Evolutionary conservation across 1,140 invertebrate species (phyloP), one percentile per base, ranked within the genome.

Genomic region (Cecropterus lyciades): DNA sequence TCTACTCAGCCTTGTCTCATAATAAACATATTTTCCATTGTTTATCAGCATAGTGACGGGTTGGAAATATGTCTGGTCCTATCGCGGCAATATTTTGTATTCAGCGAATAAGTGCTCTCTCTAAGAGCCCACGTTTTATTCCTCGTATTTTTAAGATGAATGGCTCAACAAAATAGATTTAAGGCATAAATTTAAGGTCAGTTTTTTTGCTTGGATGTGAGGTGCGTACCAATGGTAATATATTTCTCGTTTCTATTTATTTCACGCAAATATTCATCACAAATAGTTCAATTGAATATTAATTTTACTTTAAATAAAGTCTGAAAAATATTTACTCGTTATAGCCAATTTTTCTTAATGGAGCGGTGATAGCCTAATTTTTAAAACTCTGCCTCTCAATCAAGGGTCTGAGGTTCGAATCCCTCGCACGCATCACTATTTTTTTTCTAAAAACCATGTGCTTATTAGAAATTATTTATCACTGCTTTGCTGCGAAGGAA

Each of bases 81-180:
- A 60, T 60, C 56, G 17, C 43, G 24, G 45, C 57, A 49, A 60
- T 60, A 60, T 60, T 60, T 60, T 27, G 57, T 48, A 60, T 60
- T 60, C 45, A 49, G 45, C 45, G 14, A 60, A 60, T 49, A 60
- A 60, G 57, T 49, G 45, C 57, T 48, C 45, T 14, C 40, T 37
- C 45, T 60, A 49, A 48, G 45, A 48, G 45, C 45, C 43, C 45
- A 14, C 11, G 7, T 60, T 48, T 48, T 60, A 60, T 60, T 60
- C 14, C 27, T 60, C 15, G 27, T 40, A 48, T 60, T 60, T 59
- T 48, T 37, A 60, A 37, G 27, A 60, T 11, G 27, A 49, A 60
- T 49, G 45, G 57, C 45, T 17, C 57, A 46, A 33, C 57, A 48
- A 60, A 48, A 60, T 48, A 60, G 57, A 60, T 60, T 60, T 60